Percentiles rank a stretch among this genome's conserved stretches.
Conservation (phyloP, 2,797 vertebrate species). For the Antrozous pallidus region DNA sequence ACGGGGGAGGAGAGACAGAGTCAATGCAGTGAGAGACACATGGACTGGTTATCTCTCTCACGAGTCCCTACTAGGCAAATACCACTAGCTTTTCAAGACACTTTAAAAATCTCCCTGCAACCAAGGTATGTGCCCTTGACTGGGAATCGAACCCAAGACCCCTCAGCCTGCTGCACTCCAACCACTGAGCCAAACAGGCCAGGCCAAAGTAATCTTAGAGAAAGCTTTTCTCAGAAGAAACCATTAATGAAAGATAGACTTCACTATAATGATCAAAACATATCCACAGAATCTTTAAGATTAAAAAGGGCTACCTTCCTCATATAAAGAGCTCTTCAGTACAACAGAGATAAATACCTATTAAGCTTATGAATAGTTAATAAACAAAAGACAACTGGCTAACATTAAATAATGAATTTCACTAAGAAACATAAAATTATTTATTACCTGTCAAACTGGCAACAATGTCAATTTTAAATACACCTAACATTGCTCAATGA, state of each 20-base stretch:
- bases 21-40: no score
- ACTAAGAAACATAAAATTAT: slow-evolving; percentile 14
- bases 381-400: not conserved
- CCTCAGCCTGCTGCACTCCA: no score
- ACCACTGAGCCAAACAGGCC: no score
- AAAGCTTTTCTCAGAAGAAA: slow-evolving; percentile 16
- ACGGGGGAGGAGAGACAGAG: no score
- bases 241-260: not conserved
- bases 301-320: not conserved
- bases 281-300: not conserved
- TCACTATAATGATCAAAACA: not conserved
- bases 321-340: not conserved
- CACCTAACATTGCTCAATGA: not conserved
- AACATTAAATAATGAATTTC: slow-evolving; percentile 12
- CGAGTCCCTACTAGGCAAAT: no score
- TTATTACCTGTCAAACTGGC: not conserved
- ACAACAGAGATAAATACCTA: not conserved
- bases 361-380: slow-evolving; percentile 11
- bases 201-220: not conserved
- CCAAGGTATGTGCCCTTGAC: no score
- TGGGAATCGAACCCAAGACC: no score
- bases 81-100: no score
- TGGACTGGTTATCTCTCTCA: no score
- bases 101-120: no score
- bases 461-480: no score